Conservation (phyloP, 2,888 invertebrate species). For the Cheilosia soror region DNA sequence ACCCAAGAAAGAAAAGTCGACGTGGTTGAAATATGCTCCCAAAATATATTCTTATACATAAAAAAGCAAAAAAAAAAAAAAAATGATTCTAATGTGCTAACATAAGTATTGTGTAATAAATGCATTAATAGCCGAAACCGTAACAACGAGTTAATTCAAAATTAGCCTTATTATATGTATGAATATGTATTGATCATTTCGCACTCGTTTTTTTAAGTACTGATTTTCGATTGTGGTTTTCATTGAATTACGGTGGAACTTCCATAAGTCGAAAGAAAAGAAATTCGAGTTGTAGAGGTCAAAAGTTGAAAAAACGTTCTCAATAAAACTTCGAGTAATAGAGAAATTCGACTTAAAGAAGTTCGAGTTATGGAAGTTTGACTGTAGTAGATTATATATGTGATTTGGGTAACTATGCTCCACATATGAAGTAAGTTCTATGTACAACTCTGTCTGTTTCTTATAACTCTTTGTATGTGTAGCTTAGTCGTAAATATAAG, state of each 20-base stretch:
- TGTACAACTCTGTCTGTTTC: too few relatives aligned
- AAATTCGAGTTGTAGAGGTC: too few relatives aligned
- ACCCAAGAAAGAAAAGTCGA: conserved; percentile 38
- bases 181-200: neutral
- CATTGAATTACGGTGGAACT: neutral
- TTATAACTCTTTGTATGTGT: too few relatives aligned
- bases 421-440: too few relatives aligned
- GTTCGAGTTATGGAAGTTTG: too few relatives aligned
- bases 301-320: too few relatives aligned
- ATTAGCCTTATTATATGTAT: neutral
- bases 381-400: neutral
- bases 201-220: neutral
- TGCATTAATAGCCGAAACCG: conserved; percentile 33
- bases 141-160: conserved; percentile 60
- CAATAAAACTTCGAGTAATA: too few relatives aligned
- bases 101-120: conserved; percentile 20
- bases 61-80: neutral
- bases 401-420: too few relatives aligned
- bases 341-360: too few relatives aligned
- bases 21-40: conserved; percentile 15
- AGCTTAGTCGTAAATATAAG: too few relatives aligned
- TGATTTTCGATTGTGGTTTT: neutral
- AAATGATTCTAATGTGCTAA: conserved; percentile 42
- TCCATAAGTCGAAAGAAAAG: too few relatives aligned
- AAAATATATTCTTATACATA: conserved; percentile 14